Percentiles rank a stretch among this genome's conserved stretches.
phyloP scores from a whole-genome alignment of 2,113 vertebrate species.

The Taurulus bubalis region DNA sequence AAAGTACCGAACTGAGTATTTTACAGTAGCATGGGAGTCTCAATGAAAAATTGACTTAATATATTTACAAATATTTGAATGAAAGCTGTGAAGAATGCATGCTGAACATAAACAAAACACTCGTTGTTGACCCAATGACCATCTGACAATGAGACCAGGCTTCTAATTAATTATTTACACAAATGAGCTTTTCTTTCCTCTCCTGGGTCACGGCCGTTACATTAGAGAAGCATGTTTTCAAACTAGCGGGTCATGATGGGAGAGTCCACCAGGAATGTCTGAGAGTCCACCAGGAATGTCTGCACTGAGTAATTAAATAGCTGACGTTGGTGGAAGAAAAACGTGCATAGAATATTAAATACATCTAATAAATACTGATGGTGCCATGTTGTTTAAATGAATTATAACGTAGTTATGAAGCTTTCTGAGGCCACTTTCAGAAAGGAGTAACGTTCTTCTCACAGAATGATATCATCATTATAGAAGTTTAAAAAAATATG shows the following conservation, averaged over 20 bases:
- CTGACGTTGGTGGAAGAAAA: background rate
- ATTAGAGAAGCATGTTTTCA: slow-evolving; percentile 16
- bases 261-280: background rate
- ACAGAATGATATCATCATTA: background rate
- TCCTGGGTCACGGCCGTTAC: slow-evolving; percentile 14
- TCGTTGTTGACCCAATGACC: background rate
- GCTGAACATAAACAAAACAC: background rate
- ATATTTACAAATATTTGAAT: background rate
- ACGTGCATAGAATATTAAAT: background rate
- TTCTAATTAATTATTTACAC: slow-evolving; percentile 56
- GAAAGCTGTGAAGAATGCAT: background rate
- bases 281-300: background rate
- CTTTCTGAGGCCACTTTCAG: no score
- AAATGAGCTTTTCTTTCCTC: slow-evolving; percentile 42
- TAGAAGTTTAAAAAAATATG: background rate
- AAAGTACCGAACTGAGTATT: background rate
- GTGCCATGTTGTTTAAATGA: background rate
- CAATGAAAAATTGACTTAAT: background rate
- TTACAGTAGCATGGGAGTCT: background rate
- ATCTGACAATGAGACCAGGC: slow-evolving; percentile 21
- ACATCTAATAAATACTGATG: background rate
- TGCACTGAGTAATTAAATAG: background rate
- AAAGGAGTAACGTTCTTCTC: background rate
- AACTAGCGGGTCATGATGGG: slow-evolving; percentile 2
- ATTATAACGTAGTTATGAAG: background rate